These are phyloP conservation scores for Mya arenaria DNA, from an alignment of 1,140 invertebrate genomes.

Conservation along the genomic window DNA sequence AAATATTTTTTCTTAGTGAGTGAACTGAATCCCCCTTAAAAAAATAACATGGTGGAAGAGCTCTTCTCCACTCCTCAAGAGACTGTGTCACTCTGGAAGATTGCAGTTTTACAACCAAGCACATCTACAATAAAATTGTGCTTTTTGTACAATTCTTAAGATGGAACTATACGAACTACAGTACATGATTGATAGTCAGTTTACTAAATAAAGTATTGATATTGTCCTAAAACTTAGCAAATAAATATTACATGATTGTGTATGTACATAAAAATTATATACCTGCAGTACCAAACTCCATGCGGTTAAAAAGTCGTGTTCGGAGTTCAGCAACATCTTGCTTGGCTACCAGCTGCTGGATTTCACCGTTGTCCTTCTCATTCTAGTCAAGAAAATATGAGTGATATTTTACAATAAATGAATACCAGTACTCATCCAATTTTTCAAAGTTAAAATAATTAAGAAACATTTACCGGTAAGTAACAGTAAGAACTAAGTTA, in stretches of 20 bases:
- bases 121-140: background rate
- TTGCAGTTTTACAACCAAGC: background rate
- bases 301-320: conserved; percentile 85
- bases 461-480: no score
- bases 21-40: no score
- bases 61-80: no score
- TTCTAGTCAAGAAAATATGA: no score
- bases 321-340: conserved; percentile 83
- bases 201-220: background rate
- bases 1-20: no score
- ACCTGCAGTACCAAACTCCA: conserved; percentile 94
- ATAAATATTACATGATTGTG: background rate
- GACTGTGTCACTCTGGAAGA: background rate
- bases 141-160: background rate
- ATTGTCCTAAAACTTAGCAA: background rate
- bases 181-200: background rate
- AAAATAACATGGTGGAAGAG: no score
- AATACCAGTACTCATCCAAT: no score
- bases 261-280: background rate
- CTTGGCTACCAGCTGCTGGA: conserved; percentile 82
- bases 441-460: no score
- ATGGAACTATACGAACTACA: background rate
- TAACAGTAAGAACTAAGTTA: no score
- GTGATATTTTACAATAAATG: no score
- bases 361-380: conserved; percentile 81